phyloP scores from a whole-genome alignment of 2,888 invertebrate genomes.

The Ectemnius cavifrons region DNA sequence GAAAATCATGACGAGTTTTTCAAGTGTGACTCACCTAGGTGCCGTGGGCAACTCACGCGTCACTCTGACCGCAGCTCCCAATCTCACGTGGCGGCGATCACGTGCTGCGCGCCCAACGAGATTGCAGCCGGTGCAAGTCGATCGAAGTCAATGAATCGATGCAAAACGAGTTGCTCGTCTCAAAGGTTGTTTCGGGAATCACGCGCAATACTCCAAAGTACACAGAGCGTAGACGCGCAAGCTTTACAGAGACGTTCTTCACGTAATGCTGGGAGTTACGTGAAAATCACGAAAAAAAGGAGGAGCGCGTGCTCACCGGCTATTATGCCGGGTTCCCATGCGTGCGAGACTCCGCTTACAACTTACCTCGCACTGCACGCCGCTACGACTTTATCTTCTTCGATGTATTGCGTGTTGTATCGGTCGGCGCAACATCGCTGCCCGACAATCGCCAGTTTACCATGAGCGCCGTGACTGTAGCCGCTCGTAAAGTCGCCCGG shows the following conservation, averaged over 20 bases:
- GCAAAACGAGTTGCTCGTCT: no score
- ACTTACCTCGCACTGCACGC: not conserved
- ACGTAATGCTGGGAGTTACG: not conserved
- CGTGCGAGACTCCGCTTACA: not conserved
- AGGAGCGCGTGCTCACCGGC: not conserved
- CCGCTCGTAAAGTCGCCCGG: not conserved
- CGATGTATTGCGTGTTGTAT: slow-evolving; percentile 3
- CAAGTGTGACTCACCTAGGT: slow-evolving; percentile 14
- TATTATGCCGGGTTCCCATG: slow-evolving; percentile 1
- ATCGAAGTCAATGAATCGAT: no score
- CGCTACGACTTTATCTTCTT: not conserved
- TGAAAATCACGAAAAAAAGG: not conserved
- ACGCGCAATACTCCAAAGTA: no score
- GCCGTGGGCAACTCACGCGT: slow-evolving; percentile 4
- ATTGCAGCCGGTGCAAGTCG: no score
- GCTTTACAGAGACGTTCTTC: not conserved
- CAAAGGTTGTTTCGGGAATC: no score
- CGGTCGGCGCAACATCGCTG: not conserved
- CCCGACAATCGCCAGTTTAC: not conserved
- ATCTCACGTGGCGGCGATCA: not conserved
- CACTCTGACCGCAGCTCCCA: slow-evolving; percentile 31
- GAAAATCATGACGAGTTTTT: not conserved
- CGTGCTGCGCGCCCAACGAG: no score
- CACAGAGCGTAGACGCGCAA: no score
- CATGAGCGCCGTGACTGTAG: not conserved